Base-by-base conservation (phyloP, 23 tunicate species). In the Pegea sp. region DNA sequence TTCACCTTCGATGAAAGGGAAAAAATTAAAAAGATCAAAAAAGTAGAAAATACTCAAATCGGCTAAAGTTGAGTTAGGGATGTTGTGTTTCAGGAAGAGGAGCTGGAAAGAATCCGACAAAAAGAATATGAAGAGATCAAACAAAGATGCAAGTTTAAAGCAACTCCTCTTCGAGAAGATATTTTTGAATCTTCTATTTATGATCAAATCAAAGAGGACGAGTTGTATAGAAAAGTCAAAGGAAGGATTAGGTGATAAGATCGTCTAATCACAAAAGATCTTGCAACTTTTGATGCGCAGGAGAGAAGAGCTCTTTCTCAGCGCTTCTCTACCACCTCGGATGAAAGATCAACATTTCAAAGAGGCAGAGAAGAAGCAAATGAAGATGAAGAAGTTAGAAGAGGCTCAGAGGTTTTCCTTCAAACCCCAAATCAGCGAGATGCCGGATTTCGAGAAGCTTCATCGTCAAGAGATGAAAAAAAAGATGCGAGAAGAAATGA, bases 1-100 rank as follows among this genome's bases (percentile, higher is more conserved):
- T 78, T 78, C 31, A 58, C 92, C 2, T 78, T 78, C 34, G 72
- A 56, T n/a, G 72, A 70, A 44, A 28, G 92, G 46, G 92, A 78
- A 27, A 61, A 48, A 24, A 32, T 4, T 13, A 69, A 55, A 30
- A 5, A 27, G 34, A 33, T 33, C 24, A 48, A 43, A 16, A 77
- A 75, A 50, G 87, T 75, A 29, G 23, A 48, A 3, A 19, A 22
- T 8, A 24, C 21, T 50, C 24, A 8, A 50, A n/a, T n/a, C n/a
- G n/a, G n/a, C n/a, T n/a, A n/a, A n/a, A n/a, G n/a, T n/a, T n/a
- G n/a, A n/a, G n/a, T n/a, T n/a, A n/a, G n/a, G n/a, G n/a, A n/a
- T n/a, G n/a, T n/a, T n/a, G n/a, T n/a, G n/a, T n/a, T n/a, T n/a
- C 11, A 38, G 46, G 46, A 38, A 16, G 46, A 16, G 13, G 46